phyloP scores from a whole-genome alignment of 2,888 invertebrate species.

The Polymixis flavicincta region DNA sequence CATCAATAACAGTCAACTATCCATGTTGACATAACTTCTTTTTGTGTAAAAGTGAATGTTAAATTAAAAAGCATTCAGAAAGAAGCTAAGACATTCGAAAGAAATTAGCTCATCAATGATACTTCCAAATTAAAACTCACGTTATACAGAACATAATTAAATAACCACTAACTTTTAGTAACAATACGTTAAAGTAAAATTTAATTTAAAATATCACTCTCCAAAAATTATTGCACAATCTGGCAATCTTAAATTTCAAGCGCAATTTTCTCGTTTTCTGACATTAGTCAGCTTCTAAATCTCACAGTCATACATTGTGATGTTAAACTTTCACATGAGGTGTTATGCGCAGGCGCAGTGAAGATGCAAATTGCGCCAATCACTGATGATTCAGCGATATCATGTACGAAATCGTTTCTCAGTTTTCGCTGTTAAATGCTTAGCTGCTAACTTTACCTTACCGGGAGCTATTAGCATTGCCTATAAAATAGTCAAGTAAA shows the following conservation, averaged over 20 bases:
- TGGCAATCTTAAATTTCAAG: constrained; percentile 43
- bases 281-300: constrained; percentile 65
- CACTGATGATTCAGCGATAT: constrained; percentile 62
- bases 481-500: constrained; percentile 19
- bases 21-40: constrained; percentile 2
- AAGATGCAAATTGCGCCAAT: constrained; percentile 67
- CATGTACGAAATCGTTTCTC: constrained; percentile 15
- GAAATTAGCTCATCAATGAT: constrained; percentile 1
- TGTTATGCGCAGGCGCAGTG: constrained; percentile 51
- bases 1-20: background rate
- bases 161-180: constrained; percentile 37
- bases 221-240: constrained; percentile 54
- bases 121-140: constrained; percentile 14
- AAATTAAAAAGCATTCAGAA: constrained; percentile 14
- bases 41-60: constrained; percentile 26
- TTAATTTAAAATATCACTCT: constrained; percentile 39
- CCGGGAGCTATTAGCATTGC: constrained; percentile 10
- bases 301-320: constrained; percentile 56
- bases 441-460: constrained; percentile 23
- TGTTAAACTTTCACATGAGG: constrained; percentile 59
- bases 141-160: constrained; percentile 18
- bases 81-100: constrained; percentile 3
- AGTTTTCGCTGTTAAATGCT: constrained; percentile 25
- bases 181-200: constrained; percentile 33
- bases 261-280: constrained; percentile 49